Conservation (phyloP, 2,888 invertebrate genomes). For the Opisthograptis luteolata region DNA sequence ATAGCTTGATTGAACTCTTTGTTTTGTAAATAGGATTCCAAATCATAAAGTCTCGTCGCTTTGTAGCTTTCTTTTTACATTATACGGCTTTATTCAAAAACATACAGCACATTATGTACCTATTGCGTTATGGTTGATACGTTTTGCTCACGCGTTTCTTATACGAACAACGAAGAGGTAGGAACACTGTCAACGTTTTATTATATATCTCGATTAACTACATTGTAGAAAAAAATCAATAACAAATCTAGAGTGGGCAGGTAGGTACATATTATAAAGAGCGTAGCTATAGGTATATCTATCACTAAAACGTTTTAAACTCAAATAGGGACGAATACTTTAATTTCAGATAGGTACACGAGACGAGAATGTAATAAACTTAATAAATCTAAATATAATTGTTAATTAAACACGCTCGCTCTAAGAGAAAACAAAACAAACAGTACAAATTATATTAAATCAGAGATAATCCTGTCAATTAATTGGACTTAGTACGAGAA, state of each 20-base stretch:
- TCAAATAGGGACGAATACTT: background rate
- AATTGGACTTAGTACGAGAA: constrained; percentile 81
- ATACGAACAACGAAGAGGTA: no score
- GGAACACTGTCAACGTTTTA: no score
- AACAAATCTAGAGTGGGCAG: no score
- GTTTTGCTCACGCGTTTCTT: no score
- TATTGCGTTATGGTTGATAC: no score
- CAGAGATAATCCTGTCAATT: constrained; percentile 84
- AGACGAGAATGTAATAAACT: constrained; percentile 16
- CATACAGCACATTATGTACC: no score
- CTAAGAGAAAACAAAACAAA: constrained; percentile 75
- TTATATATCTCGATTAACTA: no score
- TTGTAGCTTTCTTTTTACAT: no score
- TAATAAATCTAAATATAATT: constrained; percentile 54
- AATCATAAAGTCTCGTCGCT: background rate
- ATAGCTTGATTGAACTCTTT: constrained; percentile 10
- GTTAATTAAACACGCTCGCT: constrained; percentile 54
- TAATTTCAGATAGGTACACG: constrained; percentile 1
- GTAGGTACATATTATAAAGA: background rate
- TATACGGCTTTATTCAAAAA: no score
- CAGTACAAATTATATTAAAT: constrained; percentile 82
- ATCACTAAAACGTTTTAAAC: background rate
- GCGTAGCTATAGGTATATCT: no score
- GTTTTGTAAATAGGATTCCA: constrained; percentile 1
- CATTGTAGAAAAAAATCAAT: no score